Base-by-base conservation (phyloP, 2,888 invertebrate genomes). In the Stenurella melanura region DNA sequence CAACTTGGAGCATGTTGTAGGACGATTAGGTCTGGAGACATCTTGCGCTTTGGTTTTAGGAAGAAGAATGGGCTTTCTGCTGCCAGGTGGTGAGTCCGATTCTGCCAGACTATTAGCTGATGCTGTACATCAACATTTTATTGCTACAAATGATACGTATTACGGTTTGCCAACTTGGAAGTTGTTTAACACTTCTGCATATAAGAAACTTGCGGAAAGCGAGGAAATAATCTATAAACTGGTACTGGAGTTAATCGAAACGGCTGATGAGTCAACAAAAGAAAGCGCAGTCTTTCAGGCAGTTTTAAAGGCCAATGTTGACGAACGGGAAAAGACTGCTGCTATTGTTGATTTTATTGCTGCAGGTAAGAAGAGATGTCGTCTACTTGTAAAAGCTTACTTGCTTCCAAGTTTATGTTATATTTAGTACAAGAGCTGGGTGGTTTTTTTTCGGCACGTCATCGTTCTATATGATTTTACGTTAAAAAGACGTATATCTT, bases 341-440 rank as follows among this genome's bases (percentile, higher is more conserved):
- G 95, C 95, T 0, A 93, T 96, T 71, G 95, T 96, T 61, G 96
- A 97, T 89, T 96, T 96, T 85, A 94, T 96, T 83, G 95, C 96
- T 9, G 96, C 96, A 50, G 81, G 81, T 81, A 78, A 70, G 50
- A 66, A 42, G 9, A 18, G 18, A n/a, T 15, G 15, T 26, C 21
- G 4, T 26, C 21, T 4, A 26, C 21, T 3, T 26, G 21, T 26
- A 26, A 26, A n/a, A n/a, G n/a, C n/a, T n/a, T n/a, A n/a, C n/a
- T n/a, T n/a, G n/a, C n/a, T n/a, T n/a, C n/a, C n/a, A n/a, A n/a
- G n/a, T n/a, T n/a, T n/a, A n/a, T n/a, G n/a, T n/a, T n/a, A n/a
- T n/a, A n/a, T n/a, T n/a, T n/a, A n/a, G n/a, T n/a, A n/a, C n/a
- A n/a, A n/a, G n/a, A n/a, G n/a, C n/a, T n/a, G n/a, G n/a, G n/a